phyloP scores from a whole-genome alignment of 2,888 invertebrate species.

The Caenorhabditis imperialis region DNA sequence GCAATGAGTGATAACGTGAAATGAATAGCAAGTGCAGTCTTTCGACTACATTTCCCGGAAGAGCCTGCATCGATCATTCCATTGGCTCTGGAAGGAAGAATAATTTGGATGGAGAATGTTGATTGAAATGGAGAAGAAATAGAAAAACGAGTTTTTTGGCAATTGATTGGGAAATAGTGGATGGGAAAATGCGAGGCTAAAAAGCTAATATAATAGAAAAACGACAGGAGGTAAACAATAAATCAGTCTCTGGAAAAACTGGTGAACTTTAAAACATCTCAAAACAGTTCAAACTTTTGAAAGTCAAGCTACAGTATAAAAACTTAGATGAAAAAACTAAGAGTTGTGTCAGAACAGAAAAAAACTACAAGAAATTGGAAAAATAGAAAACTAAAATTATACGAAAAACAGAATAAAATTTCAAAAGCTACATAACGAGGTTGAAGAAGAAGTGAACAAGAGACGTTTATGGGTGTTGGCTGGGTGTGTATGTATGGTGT shows the following conservation, averaged over 20 bases:
- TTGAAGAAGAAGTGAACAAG: background rate
- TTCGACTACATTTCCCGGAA: slow-evolving; percentile 56
- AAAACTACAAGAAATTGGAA: no score
- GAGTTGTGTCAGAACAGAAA: no score
- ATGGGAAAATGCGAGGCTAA: slow-evolving; percentile 5
- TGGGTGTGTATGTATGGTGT: slow-evolving; percentile 38
- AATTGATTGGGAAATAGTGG: slow-evolving; percentile 5
- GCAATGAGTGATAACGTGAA: slow-evolving; percentile 71
- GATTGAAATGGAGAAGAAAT: slow-evolving; percentile 7
- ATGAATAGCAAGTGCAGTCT: slow-evolving; percentile 66
- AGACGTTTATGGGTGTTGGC: slow-evolving; percentile 16
- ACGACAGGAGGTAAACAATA: no score
- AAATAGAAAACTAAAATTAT: background rate
- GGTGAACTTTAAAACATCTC: no score
- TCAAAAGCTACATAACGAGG: slow-evolving; percentile 5
- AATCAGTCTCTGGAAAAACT: no score
- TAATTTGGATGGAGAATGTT: no score
- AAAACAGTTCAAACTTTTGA: no score
- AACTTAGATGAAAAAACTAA: no score
- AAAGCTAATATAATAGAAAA: no score
- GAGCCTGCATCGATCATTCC: slow-evolving; percentile 60
- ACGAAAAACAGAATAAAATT: no score
- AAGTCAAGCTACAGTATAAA: no score
- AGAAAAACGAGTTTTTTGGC: slow-evolving; percentile 4
- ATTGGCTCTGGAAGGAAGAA: slow-evolving; percentile 36